Evolutionary conservation across 2,888 invertebrate species (phyloP).

Genomic region (Drosophila kambysellisi): DNA sequence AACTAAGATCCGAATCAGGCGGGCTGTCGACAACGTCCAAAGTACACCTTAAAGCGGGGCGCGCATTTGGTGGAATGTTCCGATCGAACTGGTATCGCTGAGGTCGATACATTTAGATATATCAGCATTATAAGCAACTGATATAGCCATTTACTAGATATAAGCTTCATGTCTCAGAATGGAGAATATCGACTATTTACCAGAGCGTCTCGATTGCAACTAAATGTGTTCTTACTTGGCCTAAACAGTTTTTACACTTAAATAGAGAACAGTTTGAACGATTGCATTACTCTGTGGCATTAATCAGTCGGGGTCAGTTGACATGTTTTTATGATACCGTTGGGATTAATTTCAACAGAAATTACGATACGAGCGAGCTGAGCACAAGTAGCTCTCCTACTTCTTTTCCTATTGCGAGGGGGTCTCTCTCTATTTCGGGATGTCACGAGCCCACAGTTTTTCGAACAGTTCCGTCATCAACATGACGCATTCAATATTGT

Average conservation of each 20-base stretch:
- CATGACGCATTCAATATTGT: constrained; percentile 19
- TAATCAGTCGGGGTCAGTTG: constrained; percentile 27
- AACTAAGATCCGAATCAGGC: constrained; percentile 31
- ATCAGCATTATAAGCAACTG: constrained; percentile 34
- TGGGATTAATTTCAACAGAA: constrained; percentile 32
- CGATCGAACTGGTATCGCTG: constrained; percentile 9
- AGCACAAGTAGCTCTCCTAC: constrained; percentile 16
- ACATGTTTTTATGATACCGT: constrained; percentile 17
- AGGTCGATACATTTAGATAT: constrained; percentile 12
- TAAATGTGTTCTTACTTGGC: constrained; percentile 17
- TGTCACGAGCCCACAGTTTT: constrained; percentile 20
- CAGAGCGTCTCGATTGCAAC: constrained; percentile 28
- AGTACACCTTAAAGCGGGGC: constrained; percentile 32
- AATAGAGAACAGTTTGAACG: constrained; percentile 11
- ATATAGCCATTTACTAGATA: constrained; percentile 6
- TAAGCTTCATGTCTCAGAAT: constrained; percentile 32
- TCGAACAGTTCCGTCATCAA: neutral
- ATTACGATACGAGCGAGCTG: constrained; percentile 5
- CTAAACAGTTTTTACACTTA: constrained; percentile 16
- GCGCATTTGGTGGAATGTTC: constrained; percentile 20
- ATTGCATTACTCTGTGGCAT: neutral
- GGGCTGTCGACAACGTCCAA: constrained; percentile 55
- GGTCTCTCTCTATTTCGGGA: constrained; percentile 14
- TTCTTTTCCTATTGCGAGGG: neutral
- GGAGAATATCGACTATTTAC: constrained; percentile 2